A percentile compares a stretch with the other conserved stretches of the same genome.
Evolutionary conservation across 2,113 vertebrate species (phyloP).

Genomic region (Chaetops frenatus): DNA sequence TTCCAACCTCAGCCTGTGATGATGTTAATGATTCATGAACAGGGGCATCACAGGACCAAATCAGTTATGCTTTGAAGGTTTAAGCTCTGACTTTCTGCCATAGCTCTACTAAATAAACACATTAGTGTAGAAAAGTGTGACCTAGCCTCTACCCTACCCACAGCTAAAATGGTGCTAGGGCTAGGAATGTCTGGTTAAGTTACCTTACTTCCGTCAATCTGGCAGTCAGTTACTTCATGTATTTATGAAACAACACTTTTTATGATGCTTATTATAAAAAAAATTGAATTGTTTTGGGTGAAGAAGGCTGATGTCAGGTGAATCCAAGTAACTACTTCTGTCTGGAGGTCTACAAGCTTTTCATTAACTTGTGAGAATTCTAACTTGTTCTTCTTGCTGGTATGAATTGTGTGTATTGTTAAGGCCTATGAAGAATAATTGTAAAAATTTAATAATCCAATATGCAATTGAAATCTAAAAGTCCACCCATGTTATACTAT

Average conservation of each 20-base stretch:
- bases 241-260: neutral
- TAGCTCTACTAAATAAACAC: neutral
- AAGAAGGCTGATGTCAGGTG: neutral
- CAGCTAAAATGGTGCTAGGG: neutral
- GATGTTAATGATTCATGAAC: constrained; percentile 33
- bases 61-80: constrained; percentile 24
- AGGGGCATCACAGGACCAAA: neutral
- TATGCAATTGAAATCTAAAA: neutral
- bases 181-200: neutral
- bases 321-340: neutral
- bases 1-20: neutral
- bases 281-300: neutral
- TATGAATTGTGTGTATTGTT: neutral
- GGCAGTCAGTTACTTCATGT: accelerated
- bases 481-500: accelerated
- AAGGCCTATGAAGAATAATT: neutral
- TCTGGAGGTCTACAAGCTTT: neutral
- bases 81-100: neutral
- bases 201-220: too few species aligned
- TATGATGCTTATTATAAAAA: neutral
- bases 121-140: neutral
- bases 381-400: neutral
- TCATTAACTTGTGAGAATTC: neutral
- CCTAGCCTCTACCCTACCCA: neutral
- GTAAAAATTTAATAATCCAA: neutral